phyloP scores from a whole-genome alignment of 2,113 vertebrate genomes.

The Sarotherodon lohbergeri region DNA sequence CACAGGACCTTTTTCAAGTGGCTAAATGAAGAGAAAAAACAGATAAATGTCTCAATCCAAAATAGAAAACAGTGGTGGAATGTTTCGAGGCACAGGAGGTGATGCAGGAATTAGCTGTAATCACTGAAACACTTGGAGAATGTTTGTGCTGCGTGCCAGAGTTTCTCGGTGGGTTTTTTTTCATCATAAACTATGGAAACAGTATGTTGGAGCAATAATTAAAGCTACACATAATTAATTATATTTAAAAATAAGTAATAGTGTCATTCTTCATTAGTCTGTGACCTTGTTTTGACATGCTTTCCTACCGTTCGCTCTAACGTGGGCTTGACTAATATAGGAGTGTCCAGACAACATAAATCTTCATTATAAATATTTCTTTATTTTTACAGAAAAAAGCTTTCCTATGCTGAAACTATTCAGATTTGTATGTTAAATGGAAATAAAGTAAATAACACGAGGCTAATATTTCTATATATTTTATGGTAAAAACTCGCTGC shows the following conservation, averaged over 20 bases:
- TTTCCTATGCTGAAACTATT: background rate
- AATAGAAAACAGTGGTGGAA: constrained; percentile 33
- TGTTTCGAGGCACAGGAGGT: constrained; percentile 31
- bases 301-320: background rate
- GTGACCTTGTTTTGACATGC: background rate
- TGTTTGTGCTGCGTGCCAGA: constrained; percentile 28
- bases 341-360: background rate
- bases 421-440: background rate
- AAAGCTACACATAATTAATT: background rate
- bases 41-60: constrained; percentile 34
- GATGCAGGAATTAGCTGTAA: constrained; percentile 46
- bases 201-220: background rate
- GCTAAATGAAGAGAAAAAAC: constrained; percentile 22
- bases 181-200: background rate
- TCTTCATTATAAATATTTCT: background rate
- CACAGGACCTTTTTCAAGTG: constrained; percentile 37
- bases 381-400: rapidly evolving
- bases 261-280: background rate
- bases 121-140: constrained; percentile 42
- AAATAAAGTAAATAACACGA: background rate
- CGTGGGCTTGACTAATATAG: background rate
- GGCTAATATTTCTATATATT: background rate
- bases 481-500: background rate
- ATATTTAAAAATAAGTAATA: background rate
- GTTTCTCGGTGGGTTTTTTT: background rate